phyloP scores from a whole-genome alignment of 2,113 vertebrate genomes.

The Ammodytes marinus region DNA sequence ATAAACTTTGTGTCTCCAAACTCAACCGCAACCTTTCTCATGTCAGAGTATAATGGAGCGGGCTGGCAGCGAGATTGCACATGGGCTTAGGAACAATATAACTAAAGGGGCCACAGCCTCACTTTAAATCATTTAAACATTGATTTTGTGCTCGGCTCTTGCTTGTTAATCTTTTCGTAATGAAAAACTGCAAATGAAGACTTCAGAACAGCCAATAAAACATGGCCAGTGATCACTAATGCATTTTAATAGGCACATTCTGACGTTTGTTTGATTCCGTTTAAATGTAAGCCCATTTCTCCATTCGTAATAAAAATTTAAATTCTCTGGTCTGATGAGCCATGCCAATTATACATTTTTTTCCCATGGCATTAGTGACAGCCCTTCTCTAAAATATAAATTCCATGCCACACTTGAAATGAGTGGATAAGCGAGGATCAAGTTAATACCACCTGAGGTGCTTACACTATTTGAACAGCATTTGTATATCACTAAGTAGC shows the following conservation, averaged over 20 bases:
- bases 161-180: slow-evolving; percentile 81
- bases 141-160: slow-evolving; percentile 77
- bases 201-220: slow-evolving; percentile 79
- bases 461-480: slow-evolving; percentile 50
- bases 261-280: slow-evolving; percentile 67
- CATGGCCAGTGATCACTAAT: slow-evolving; percentile 74
- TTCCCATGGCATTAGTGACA: slow-evolving; percentile 35
- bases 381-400: slow-evolving; percentile 13
- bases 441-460: slow-evolving; percentile 57
- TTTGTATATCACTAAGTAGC: slow-evolving; percentile 43
- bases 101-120: slow-evolving; percentile 74
- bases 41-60: slow-evolving; percentile 71
- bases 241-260: slow-evolving; percentile 77
- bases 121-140: slow-evolving; percentile 83
- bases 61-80: slow-evolving; percentile 62
- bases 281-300: slow-evolving; percentile 58
- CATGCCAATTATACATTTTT: slow-evolving; percentile 49
- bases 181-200: slow-evolving; percentile 81
- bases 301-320: slow-evolving; percentile 61
- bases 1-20: slow-evolving; percentile 64
- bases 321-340: slow-evolving; percentile 50
- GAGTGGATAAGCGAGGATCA: slow-evolving; percentile 50
- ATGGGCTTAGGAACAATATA: slow-evolving; percentile 69
- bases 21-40: slow-evolving; percentile 68
- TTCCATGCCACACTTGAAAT: slow-evolving; percentile 42